phyloP scores from a whole-genome alignment of 2,888 invertebrate genomes.

The Aphidius colemani region DNA sequence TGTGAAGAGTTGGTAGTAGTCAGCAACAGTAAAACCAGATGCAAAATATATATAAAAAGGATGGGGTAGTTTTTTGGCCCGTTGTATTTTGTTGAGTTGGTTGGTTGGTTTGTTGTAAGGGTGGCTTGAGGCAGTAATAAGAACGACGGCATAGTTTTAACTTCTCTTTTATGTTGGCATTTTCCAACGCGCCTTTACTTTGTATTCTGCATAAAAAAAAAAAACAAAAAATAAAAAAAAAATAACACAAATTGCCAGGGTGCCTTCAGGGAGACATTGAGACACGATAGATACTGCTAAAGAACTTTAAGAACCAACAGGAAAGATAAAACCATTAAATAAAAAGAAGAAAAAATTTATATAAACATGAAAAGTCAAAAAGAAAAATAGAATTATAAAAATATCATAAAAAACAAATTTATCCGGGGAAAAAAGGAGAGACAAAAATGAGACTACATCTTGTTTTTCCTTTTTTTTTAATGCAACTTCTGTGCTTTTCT shows the following conservation, averaged over 20 bases:
- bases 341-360: no score
- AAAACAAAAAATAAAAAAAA: slow-evolving; percentile 38
- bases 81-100: no score
- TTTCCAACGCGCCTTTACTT: slow-evolving; percentile 52
- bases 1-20: no score
- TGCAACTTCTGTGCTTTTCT: no score
- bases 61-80: no score
- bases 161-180: slow-evolving; percentile 59
- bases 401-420: slow-evolving; percentile 7
- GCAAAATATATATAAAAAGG: no score
- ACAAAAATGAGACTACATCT: slow-evolving; percentile 15
- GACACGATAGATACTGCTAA: slow-evolving; percentile 44
- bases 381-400: no score
- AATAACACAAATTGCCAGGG: slow-evolving; percentile 58
- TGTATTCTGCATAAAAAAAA: slow-evolving; percentile 41
- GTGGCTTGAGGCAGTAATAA: slow-evolving; percentile 59
- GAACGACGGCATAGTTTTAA: slow-evolving; percentile 61
- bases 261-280: slow-evolving; percentile 60
- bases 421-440: slow-evolving; percentile 10
- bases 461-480: no score
- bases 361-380: no score
- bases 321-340: no score
- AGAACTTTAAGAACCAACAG: no score
- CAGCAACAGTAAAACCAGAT: no score
- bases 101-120: slow-evolving; percentile 32